phyloP scores from a whole-genome alignment of 2,113 vertebrate genomes.

The Poeciliopsis occidentalis region DNA sequence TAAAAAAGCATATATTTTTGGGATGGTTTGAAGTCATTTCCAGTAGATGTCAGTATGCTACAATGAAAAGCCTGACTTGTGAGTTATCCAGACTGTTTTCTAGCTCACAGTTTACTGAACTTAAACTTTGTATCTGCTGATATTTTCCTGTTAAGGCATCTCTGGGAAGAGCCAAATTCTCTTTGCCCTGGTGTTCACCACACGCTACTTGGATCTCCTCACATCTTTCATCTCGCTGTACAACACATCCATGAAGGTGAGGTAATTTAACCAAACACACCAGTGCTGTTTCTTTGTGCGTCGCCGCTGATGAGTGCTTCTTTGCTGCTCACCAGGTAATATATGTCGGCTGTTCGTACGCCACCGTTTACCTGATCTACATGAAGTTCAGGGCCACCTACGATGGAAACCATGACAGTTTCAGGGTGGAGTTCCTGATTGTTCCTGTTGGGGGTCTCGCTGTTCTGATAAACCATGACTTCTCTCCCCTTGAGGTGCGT shows the following conservation, averaged over 20 bases:
- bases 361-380: constrained; percentile 96
- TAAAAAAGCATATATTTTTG: neutral
- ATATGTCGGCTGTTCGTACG: constrained; percentile 93
- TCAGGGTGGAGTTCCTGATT: constrained; percentile 95
- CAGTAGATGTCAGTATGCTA: constrained; percentile 55
- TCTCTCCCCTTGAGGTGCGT: constrained; percentile 92
- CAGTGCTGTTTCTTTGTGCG: neutral
- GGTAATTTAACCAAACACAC: neutral
- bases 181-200: constrained; percentile 97
- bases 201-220: constrained; percentile 97
- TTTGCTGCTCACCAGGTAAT: constrained; percentile 82
- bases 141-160: constrained; percentile 83
- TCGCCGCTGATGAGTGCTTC: neutral
- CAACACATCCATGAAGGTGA: constrained; percentile 98
- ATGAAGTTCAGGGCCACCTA: constrained; percentile 98
- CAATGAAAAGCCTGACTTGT: neutral
- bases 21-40: constrained; percentile 3
- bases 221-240: constrained; percentile 97
- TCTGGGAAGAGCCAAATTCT: constrained; percentile 99
- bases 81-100: no score
- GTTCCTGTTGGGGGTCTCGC: constrained; percentile 95
- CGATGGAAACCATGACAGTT: constrained; percentile 97
- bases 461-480: constrained; percentile 97
- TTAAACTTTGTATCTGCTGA: neutral
- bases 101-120: neutral